Percentiles rank a stretch among this genome's conserved stretches.
Conservation (phyloP, 2,888 invertebrate genomes). For the Drosophila fungiperda region DNA sequence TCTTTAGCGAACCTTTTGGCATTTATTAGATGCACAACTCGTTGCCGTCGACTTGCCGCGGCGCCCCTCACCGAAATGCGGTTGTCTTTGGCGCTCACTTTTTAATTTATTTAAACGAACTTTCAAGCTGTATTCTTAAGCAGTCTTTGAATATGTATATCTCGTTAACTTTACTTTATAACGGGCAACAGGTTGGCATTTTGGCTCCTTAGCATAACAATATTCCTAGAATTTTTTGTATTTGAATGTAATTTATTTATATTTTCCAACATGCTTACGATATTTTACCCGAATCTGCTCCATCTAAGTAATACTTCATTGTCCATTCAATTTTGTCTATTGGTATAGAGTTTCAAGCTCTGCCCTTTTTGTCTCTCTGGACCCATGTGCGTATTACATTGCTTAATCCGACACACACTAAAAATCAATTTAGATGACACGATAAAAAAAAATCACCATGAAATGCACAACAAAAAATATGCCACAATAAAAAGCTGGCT, state of each 20-base stretch:
- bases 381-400: constrained; percentile 1
- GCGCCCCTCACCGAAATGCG: constrained; percentile 44
- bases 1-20: constrained; percentile 53
- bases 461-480: constrained; percentile 62
- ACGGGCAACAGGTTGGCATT: constrained; percentile 24
- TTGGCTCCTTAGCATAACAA: background rate
- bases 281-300: background rate
- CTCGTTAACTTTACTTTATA: background rate
- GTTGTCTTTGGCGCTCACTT: constrained; percentile 33
- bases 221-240: background rate
- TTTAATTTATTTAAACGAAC: constrained; percentile 62
- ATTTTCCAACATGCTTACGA: background rate
- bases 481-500: constrained; percentile 63
- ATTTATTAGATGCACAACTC: constrained; percentile 75
- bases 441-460: constrained; percentile 48
- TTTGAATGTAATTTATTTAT: background rate
- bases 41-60: constrained; percentile 31
- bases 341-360: background rate
- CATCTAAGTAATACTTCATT: background rate
- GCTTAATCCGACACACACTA: constrained; percentile 34
- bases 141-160: constrained; percentile 27
- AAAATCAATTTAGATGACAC: constrained; percentile 50
- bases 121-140: constrained; percentile 16
- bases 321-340: background rate
- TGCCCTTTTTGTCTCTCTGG: constrained; percentile 1